Evolutionary conservation across 1,140 invertebrate genomes (phyloP).

Genomic region (Globodera rostochiensis): DNA sequence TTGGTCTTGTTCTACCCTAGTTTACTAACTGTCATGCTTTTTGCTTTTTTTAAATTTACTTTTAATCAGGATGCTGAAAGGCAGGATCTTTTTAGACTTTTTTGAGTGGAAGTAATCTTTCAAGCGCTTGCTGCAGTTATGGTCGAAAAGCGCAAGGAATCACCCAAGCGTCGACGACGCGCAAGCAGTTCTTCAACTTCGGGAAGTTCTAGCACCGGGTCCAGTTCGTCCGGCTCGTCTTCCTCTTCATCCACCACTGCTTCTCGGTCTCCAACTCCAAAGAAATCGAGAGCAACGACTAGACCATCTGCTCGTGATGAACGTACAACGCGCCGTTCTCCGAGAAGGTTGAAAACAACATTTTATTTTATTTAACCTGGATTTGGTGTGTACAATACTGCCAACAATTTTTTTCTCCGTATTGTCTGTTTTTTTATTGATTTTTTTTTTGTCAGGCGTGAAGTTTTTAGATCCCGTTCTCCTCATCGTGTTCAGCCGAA

Average conservation of each 20-base stretch:
- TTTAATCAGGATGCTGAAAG: no score
- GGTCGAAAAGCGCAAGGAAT: slow-evolving; percentile 23
- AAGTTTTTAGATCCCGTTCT: slow-evolving; percentile 22
- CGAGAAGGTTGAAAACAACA: slow-evolving; percentile 67
- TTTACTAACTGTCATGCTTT: no score
- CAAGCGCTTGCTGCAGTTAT: not conserved
- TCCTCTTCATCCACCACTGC: slow-evolving; percentile 68
- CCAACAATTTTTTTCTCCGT: slow-evolving; percentile 50
- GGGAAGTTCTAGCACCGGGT: slow-evolving; percentile 52
- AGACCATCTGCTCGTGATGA: slow-evolving; percentile 20
- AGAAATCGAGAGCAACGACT: slow-evolving; percentile 60
- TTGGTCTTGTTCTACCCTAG: no score
- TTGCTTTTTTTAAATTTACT: no score
- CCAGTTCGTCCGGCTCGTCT: slow-evolving; percentile 59
- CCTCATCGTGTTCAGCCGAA: slow-evolving; percentile 17
- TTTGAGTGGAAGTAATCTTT: no score
- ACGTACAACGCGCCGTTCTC: slow-evolving; percentile 51
- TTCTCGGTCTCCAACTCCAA: slow-evolving; percentile 44
- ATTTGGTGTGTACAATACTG: no score
- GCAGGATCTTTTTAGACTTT: no score
- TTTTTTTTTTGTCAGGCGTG: not conserved
- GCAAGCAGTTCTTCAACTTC: slow-evolving; percentile 70
- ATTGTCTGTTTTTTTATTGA: not conserved
- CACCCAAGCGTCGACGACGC: slow-evolving; percentile 39
- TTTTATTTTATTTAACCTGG: slow-evolving; percentile 44